Conservation (phyloP, 2,113 vertebrate genomes). For the Ranitomeya imitator region DNA sequence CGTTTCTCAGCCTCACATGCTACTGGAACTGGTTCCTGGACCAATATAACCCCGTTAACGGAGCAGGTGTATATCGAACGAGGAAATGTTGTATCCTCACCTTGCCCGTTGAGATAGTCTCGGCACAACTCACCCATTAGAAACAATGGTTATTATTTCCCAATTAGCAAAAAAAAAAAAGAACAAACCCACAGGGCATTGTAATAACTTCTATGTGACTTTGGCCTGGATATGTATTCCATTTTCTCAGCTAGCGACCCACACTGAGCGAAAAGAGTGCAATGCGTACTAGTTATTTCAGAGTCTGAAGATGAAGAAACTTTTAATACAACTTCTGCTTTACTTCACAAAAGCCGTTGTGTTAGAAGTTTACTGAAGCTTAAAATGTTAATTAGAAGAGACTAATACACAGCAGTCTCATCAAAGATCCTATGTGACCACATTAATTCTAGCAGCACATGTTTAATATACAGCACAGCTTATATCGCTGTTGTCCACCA, state of each 20-base stretch:
- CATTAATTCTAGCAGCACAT: slow-evolving; percentile 16
- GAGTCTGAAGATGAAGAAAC: background rate
- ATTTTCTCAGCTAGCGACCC: background rate
- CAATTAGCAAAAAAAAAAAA: background rate
- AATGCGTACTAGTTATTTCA: background rate
- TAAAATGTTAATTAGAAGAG: slow-evolving; percentile 57
- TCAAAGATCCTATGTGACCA: slow-evolving; percentile 39
- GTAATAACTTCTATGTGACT: slow-evolving; percentile 11
- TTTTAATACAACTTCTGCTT: background rate
- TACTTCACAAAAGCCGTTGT: slow-evolving; percentile 41
- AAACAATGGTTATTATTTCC: background rate
- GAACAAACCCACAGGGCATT: background rate
- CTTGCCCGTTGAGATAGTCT: no score
- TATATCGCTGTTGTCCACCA: slow-evolving; percentile 15
- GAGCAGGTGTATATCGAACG: no score
- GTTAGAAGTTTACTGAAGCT: slow-evolving; percentile 28
- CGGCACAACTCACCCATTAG: no score
- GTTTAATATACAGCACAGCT: slow-evolving; percentile 13
- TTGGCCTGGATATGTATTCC: slow-evolving; percentile 5
- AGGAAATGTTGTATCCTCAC: no score
- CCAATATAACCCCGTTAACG: no score
- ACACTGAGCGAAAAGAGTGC: background rate
- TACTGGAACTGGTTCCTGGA: no score
- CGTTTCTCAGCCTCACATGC: no score
- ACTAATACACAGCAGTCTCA: background rate